phyloP scores from a whole-genome alignment of 1,140 invertebrate species.

The Triops cancriformis region DNA sequence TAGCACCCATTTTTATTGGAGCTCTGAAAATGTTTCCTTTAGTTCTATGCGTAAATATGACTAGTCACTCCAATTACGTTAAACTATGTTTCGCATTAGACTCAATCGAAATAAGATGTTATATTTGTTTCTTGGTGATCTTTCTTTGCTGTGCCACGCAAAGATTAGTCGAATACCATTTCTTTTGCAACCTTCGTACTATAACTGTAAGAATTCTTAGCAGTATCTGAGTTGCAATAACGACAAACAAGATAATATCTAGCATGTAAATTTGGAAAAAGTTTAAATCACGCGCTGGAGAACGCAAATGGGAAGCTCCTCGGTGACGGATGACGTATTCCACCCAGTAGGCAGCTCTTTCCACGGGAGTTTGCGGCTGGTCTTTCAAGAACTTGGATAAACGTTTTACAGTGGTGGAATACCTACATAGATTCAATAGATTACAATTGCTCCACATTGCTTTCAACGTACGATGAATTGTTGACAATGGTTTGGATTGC shows the following conservation, averaged over 20 bases:
- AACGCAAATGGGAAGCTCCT: conserved; percentile 47
- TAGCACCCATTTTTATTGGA: too few relatives aligned
- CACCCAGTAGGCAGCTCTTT: conserved; percentile 58
- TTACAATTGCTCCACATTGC: not conserved
- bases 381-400: conserved; percentile 55
- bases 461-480: not conserved
- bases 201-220: too few relatives aligned
- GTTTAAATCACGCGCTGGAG: conserved; percentile 50
- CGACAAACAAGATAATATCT: conserved; percentile 39
- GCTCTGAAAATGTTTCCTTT: too few relatives aligned
- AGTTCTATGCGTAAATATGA: too few relatives aligned
- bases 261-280: conserved; percentile 48
- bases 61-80: too few relatives aligned
- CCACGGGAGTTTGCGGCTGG: conserved; percentile 48
- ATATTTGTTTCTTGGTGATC: too few relatives aligned
- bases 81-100: too few relatives aligned
- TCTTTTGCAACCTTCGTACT: too few relatives aligned
- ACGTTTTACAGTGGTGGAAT: conserved; percentile 39
- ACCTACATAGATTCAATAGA: conserved; percentile 34
- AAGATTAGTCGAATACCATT: too few relatives aligned
- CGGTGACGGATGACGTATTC: conserved; percentile 49
- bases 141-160: too few relatives aligned
- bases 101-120: too few relatives aligned
- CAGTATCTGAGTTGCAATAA: too few relatives aligned
- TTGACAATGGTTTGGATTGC: not conserved